Base-by-base conservation (phyloP, 2,888 invertebrate genomes). In the Carpatolechia fugitivella region DNA sequence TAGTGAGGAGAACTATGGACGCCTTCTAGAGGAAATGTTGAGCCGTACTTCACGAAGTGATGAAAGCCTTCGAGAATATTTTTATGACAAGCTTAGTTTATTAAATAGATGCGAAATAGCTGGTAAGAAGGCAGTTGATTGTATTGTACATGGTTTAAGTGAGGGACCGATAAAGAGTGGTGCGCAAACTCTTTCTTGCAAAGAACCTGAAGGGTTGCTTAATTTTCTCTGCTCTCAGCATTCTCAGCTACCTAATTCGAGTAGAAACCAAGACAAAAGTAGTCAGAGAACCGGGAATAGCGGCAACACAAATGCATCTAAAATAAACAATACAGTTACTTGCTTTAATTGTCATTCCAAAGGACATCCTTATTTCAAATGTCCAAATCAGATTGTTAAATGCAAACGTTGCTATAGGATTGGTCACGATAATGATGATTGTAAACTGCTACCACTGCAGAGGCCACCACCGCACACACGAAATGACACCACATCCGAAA, bases 61-160 rank as follows among this genome's bases (percentile, higher is more conserved):
- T 41, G 60, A 64, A 35, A 56, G 31, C 20, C 36, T 60, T 6
- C 52, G 60, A 0, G 56, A 59, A 13, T 64, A 61, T 46, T 64
- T 46, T 46, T 46, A 46, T 30, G 46, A 46, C 13, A 46, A 46
- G 29, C 13, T 46, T n/a, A n/a, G n/a, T n/a, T n/a, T n/a, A n/a
- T n/a, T n/a, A n/a, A n/a, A n/a, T n/a, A n/a, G n/a, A n/a, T n/a
- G n/a, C n/a, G n/a, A n/a, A n/a, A n/a, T n/a, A n/a, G n/a, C n/a
- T n/a, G n/a, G n/a, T n/a, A n/a, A n/a, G 7, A 13, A 62, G 24
- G 67, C 64, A 1, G 66, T 68, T 5, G 64, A 65, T 33, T 67
- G 67, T 48, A 36, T 66, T 5, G 48, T 66, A 11, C 53, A 64
- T 18, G 65, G 64, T 5, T 58, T 61, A 29, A 38, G 6, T 5